Evolutionary conservation across 2,888 invertebrate genomes (phyloP), one percentile per base, ranked within the genome.

Genomic region (Iselma pallidipennis): DNA sequence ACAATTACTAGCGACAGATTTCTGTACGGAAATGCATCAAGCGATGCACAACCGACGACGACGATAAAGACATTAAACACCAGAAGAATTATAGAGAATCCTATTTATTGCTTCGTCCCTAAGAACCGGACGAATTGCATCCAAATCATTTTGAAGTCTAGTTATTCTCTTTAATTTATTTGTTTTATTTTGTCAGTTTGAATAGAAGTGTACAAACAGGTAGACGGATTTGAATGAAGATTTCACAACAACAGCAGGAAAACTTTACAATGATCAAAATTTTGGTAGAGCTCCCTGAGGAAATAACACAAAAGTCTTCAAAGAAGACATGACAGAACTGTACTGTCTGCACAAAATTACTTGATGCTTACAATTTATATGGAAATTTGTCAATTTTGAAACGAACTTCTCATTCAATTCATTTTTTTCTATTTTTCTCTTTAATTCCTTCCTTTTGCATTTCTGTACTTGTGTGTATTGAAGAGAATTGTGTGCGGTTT

Each of bases 381-480:
- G 37, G 37, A 16, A 37, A 37, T 37, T 16, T 1, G 37, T 37
- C 6, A 16, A 33, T 33, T 33, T 37, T 37, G 1, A 1, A 12
- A 29, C 29, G 2, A 29, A 29, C 12, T 29, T 16, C 16, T n/a
- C n/a, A n/a, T n/a, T n/a, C n/a, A n/a, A n/a, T n/a, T n/a, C 65
- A 66, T 66, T 64, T 62, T 56, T 61, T 60, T 62, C 64, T 57
- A 61, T 59, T 63, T 33, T 37, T 19, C 55, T 53, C 59, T 61
- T 57, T 58, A n/a, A n/a, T n/a, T n/a, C n/a, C n/a, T n/a, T n/a
- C n/a, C n/a, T n/a, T n/a, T n/a, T n/a, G n/a, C n/a, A n/a, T n/a
- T n/a, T n/a, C n/a, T n/a, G n/a, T n/a, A n/a, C n/a, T n/a, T n/a
- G n/a, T n/a, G n/a, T n/a, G n/a, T n/a, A n/a, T n/a, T n/a, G n/a